Evolutionary conservation across 2,888 invertebrate species (phyloP).

Genomic region (Polyommatus iphigenia): DNA sequence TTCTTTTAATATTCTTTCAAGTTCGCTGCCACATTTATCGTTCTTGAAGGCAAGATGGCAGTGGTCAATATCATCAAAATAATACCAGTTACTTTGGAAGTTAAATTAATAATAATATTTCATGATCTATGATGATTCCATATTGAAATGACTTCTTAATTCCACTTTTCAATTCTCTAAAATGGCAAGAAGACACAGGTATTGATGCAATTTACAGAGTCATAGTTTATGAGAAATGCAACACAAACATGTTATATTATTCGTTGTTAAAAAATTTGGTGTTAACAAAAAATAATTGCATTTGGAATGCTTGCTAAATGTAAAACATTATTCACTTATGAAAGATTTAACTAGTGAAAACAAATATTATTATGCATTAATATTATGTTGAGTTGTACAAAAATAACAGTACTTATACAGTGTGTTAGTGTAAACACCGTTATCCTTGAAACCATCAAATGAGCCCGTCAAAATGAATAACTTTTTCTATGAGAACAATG

Average conservation of each 20-base stretch:
- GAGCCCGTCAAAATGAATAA: too few relatives aligned
- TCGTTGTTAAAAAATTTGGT: background rate
- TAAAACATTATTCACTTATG: background rate
- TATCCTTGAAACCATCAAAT: too few relatives aligned
- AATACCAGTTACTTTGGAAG: background rate
- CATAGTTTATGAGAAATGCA: background rate
- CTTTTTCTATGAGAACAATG: too few relatives aligned
- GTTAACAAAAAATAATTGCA: background rate
- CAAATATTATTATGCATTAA: background rate
- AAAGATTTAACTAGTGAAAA: background rate
- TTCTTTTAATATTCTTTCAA: background rate
- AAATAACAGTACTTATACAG: background rate
- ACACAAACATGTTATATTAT: background rate
- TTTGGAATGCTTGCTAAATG: background rate
- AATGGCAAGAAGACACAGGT: too few relatives aligned
- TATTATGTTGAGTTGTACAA: background rate
- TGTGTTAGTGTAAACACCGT: too few relatives aligned
- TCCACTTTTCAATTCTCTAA: too few relatives aligned
- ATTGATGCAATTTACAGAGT: too few relatives aligned
- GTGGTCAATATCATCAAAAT: background rate
- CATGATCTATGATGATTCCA: background rate
- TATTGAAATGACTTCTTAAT: too few relatives aligned
- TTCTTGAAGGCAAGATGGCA: background rate
- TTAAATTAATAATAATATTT: background rate
- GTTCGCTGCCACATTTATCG: background rate